Evolutionary conservation across 2,888 invertebrate genomes (phyloP).

Genomic region (Lathronympha strigana): DNA sequence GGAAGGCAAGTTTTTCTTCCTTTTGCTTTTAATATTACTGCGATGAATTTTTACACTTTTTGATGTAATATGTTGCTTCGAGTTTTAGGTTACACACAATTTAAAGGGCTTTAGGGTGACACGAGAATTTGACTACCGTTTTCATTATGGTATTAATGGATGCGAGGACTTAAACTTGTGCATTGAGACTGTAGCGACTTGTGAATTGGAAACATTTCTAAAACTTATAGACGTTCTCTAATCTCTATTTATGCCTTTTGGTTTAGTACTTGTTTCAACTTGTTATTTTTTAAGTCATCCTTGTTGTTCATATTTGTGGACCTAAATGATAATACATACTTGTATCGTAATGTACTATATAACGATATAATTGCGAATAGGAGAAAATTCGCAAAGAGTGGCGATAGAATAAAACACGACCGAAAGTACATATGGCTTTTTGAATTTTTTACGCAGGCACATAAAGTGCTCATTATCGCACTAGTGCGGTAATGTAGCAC

Average conservation of each 20-base stretch:
- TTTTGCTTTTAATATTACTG: slow-evolving; percentile 26
- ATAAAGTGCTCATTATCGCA: too few species aligned
- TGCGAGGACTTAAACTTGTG: neutral
- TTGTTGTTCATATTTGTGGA: neutral
- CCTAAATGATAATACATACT: neutral
- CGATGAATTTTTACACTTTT: slow-evolving; percentile 7
- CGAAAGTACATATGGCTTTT: too few species aligned
- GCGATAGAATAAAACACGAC: too few species aligned
- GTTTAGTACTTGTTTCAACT: neutral
- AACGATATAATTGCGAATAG: too few species aligned
- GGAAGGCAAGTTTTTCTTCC: slow-evolving; percentile 27
- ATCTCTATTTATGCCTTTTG: neutral
- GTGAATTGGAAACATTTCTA: neutral
- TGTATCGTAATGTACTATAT: neutral
- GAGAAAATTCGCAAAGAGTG: too few species aligned
- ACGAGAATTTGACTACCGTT: neutral
- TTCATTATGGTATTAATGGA: neutral
- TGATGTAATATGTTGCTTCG: neutral
- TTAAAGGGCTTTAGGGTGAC: neutral
- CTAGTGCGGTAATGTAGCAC: too few species aligned
- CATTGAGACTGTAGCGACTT: neutral
- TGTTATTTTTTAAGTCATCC: neutral
- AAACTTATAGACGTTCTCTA: neutral
- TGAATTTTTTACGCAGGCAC: too few species aligned
- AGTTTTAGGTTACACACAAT: neutral